phyloP scores from a whole-genome alignment of 2,113 vertebrate species.

The Hiodon tergisus region DNA sequence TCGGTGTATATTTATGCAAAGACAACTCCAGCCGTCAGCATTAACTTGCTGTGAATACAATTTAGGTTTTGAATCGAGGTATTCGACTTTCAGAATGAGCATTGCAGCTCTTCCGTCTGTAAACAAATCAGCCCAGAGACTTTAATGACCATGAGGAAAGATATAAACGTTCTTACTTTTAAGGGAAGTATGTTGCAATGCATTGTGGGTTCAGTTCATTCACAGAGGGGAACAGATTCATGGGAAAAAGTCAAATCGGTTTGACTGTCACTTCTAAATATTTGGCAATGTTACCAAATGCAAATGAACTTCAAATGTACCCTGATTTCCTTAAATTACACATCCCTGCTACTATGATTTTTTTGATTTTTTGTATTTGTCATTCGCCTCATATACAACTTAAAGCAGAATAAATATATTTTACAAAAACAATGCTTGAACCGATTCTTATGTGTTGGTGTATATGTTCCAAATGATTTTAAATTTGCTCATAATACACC shows the following conservation, averaged over 20 bases:
- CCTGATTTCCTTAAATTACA: not conserved
- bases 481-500: too few species aligned
- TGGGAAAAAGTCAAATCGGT: too few species aligned
- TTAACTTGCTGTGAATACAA: constrained; percentile 13
- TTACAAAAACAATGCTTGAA: too few species aligned
- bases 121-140: constrained; percentile 7
- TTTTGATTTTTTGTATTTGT: not conserved
- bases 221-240: too few species aligned
- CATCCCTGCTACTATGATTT: not conserved
- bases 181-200: not conserved
- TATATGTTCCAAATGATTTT: too few species aligned
- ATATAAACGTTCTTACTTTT: not conserved
- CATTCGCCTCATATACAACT: not conserved
- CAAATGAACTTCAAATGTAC: too few species aligned
- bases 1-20: not conserved
- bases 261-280: too few species aligned
- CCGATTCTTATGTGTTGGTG: too few species aligned
- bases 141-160: constrained; percentile 6
- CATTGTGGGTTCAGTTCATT: too few species aligned
- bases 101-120: not conserved
- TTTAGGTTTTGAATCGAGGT: constrained; percentile 17
- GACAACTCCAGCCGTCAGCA: constrained; percentile 4
- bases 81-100: not conserved
- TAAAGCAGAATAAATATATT: too few species aligned
- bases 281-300: too few species aligned